Percentiles rank a stretch among this genome's conserved stretches.
These are phyloP conservation scores for Micrastur ruficollis DNA, from an alignment of 2,797 vertebrate species.

Conservation along the genomic window DNA sequence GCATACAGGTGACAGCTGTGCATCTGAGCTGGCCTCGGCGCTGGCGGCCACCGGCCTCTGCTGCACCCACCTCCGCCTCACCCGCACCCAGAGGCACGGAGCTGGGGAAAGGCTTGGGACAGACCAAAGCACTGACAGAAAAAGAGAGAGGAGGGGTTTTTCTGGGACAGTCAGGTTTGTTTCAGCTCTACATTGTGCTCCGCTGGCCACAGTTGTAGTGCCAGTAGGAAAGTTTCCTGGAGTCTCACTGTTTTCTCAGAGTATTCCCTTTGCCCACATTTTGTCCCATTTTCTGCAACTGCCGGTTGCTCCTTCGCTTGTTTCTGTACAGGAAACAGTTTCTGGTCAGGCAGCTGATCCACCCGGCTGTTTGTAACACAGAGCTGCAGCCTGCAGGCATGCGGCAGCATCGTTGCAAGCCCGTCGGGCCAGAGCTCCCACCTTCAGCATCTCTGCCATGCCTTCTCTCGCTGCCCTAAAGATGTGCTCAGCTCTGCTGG, in stretches of 20 bases:
- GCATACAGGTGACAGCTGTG: background rate
- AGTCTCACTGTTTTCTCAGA: background rate
- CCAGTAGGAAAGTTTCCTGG: background rate
- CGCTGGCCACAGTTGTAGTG: background rate
- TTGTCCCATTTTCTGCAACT: background rate
- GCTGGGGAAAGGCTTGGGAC: background rate
- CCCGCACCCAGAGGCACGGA: fast-evolving
- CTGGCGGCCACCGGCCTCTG: background rate
- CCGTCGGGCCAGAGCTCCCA: too few relatives aligned
- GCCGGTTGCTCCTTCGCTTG: background rate
- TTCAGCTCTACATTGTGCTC: background rate
- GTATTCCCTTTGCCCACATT: background rate
- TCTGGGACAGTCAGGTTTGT: background rate
- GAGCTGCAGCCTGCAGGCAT: background rate
- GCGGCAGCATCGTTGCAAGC: fast-evolving
- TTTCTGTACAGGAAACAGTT: background rate
- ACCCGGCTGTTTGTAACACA: background rate
- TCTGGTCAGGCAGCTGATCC: background rate
- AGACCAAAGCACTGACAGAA: background rate
- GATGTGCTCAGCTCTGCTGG: slow-evolving; percentile 68
- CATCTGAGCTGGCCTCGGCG: background rate
- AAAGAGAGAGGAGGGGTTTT: background rate
- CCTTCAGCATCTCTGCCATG: background rate
- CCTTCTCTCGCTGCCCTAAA: slow-evolving; percentile 66
- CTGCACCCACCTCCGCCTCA: background rate